Percentiles rank a stretch among this genome's conserved stretches.
Conservation (phyloP, 2,888 invertebrate genomes). For the Lepas anatifera region DNA sequence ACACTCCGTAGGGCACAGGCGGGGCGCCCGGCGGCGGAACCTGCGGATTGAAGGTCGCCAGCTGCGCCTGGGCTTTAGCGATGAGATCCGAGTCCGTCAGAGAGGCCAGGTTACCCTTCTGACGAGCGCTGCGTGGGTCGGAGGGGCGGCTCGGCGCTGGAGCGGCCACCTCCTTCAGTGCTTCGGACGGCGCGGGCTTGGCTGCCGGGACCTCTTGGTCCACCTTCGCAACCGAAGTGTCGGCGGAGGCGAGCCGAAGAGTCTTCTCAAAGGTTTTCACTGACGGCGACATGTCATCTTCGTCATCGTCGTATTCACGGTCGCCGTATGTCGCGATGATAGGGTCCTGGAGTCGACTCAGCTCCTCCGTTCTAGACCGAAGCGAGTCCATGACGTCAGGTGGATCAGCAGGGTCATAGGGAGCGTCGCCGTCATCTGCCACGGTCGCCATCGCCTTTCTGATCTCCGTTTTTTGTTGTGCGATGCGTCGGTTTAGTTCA, state of each 20-base stretch:
- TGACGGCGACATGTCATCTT: neutral
- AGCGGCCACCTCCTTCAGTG: too few relatives aligned
- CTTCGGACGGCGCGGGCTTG: neutral
- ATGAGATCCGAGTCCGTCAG: constrained; percentile 8
- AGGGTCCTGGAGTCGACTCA: neutral
- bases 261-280: neutral
- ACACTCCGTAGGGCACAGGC: neutral
- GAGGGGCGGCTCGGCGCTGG: neutral
- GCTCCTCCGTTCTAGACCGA: neutral
- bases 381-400: neutral
- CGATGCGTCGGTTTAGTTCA: constrained; percentile 8
- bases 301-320: neutral
- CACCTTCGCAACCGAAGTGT: too few relatives aligned
- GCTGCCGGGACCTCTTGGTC: neutral
- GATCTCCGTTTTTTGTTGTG: neutral
- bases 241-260: neutral
- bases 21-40: neutral
- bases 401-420: constrained; percentile 10
- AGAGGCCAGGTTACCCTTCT: neutral
- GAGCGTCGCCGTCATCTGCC: neutral
- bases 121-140: neutral
- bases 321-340: constrained; percentile 2
- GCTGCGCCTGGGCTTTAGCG: constrained; percentile 2
- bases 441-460: neutral
- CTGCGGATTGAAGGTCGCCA: neutral